Percentiles rank a stretch among this genome's conserved stretches.
Conservation (phyloP, 1,140 invertebrate species). For the Drosophila lacertosa region DNA sequence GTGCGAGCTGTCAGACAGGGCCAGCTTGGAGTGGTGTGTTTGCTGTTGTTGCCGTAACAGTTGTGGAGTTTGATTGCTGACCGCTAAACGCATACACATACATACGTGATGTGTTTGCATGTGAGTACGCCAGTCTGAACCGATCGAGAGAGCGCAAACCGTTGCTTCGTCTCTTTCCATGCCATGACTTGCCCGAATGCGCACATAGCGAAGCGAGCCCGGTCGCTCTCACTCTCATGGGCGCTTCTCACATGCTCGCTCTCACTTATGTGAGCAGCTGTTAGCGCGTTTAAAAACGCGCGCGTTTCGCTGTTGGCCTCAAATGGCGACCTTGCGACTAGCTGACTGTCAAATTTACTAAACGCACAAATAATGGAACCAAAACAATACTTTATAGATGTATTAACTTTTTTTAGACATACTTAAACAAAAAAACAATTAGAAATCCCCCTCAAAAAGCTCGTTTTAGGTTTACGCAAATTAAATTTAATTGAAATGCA, state of each 20-base stretch:
- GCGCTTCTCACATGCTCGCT: neutral
- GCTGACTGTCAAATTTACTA: slow-evolving; percentile 7
- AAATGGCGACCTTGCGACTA: slow-evolving; percentile 11
- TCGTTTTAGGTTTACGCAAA: slow-evolving; percentile 30
- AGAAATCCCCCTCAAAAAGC: neutral
- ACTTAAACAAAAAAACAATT: no score
- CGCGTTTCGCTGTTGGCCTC: slow-evolving; percentile 9
- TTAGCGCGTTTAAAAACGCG: slow-evolving; percentile 8
- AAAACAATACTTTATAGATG: neutral
- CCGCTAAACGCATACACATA: neutral
- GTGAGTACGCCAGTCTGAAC: slow-evolving; percentile 13
- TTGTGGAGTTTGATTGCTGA: slow-evolving; percentile 11
- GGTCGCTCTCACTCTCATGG: neutral
- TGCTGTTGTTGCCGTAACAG: slow-evolving; percentile 25
- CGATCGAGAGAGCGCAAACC: slow-evolving; percentile 1
- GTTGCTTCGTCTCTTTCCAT: neutral
- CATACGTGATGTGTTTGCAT: neutral
- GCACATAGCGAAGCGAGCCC: neutral
- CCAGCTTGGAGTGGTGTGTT: slow-evolving; percentile 15
- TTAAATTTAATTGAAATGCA: slow-evolving; percentile 66
- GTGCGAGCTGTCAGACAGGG: slow-evolving; percentile 42
- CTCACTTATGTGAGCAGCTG: neutral
- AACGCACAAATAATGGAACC: slow-evolving; percentile 3
- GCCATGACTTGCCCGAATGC: neutral
- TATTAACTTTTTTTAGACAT: no score